Evolutionary conservation across 1,140 invertebrate genomes (phyloP), one percentile per base, ranked within the genome.

Genomic region (Procambarus clarkii): DNA sequence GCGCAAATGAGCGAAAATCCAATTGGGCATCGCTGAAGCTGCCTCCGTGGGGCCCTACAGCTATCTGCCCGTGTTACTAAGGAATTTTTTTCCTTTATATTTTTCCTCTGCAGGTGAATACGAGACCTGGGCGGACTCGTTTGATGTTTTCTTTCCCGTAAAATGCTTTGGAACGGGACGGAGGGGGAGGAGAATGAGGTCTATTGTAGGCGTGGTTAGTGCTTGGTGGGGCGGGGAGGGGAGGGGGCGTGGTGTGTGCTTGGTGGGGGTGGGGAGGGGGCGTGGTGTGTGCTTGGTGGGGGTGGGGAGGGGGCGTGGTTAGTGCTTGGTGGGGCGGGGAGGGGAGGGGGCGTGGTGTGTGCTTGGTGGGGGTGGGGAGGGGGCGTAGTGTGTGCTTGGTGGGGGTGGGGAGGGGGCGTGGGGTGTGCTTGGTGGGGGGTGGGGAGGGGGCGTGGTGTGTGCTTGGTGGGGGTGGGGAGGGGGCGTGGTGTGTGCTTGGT

Each of bases 1-100:
- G 46, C 46, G 44, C 44, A 83, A 83, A 83, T 24, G 81, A 69
- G 44, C 54, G 81, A 83, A 69, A 60, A 83, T 83, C 54, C 81
- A 83, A 44, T 64, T 64, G 54, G 13, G 60, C 2, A 15, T 79
- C 77, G 21, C 15, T 50, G 77, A 74, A 34, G 69, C 8, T 74
- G 69, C 5, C 8, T 34, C 69, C 69, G n/a, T 74, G 69, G 24
- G 5, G 24, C 24, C 13, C 24, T 34, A 21, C 15, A 21, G 3
- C 24, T 74, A 24, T 74, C 69, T 74, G 60, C 69, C 69, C 69
- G 11, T 74, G n/a, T 74, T 74, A 24, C n/a, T 34, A 8, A 74
- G n/a, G 69, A 18, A 64, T n/a, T 64, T 64, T 64, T 64, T 64
- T 21, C 18, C 21, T 54, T 54, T 54, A 8, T 54, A 54, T 54